Evolutionary conservation across 2,797 vertebrate species (phyloP), one percentile per base, ranked within the genome.

Genomic region (Trachurus trachurus): DNA sequence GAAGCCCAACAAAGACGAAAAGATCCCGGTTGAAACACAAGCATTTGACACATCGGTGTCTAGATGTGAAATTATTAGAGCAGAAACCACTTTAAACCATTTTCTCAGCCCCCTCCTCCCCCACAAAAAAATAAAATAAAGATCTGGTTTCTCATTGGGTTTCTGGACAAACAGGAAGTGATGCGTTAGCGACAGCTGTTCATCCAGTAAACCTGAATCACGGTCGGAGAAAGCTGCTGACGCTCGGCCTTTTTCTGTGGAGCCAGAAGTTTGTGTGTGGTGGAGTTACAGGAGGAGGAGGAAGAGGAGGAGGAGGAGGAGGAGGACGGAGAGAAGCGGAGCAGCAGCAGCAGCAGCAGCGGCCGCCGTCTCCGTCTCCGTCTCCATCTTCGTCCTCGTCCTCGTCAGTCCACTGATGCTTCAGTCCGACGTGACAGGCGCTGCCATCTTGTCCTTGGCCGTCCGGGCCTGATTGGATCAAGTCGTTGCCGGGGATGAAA

Each of bases 371-470:
- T 26, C 53, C 17, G 31, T 40, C 26, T 26, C 26, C 26, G 26
- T 26, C 26, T 26, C 26, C 26, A 3, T 26, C 26, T 26, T 26
- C 26, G 49, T 67, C 16, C 62, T 64, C 3, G 82, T 78, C 80
- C 85, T 74, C 81, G 50, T 92, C 89, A 84, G 81, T 54, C 65
- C 47, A 0, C 87, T 90, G 93, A 94, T 71, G 78, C 59, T 81
- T 26, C 26, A 26, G 26, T 89, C 81, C 54, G 82, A 95, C 92
- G 54, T 94, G 94, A 95, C 94, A 92, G 93, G 78, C 16, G 66
- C 89, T 92, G 93, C 90, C 88, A 90, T 83, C 80, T 87, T 66
- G 60, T 87, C 91, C 87, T 86, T 72, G 76, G 83, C 86, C 53
- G 61, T 74, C 61, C 40, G 3, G 60, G 53, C 74, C 89, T 83